Base-by-base conservation (phyloP, 2,888 invertebrate species). In the Pomacea canaliculata region DNA sequence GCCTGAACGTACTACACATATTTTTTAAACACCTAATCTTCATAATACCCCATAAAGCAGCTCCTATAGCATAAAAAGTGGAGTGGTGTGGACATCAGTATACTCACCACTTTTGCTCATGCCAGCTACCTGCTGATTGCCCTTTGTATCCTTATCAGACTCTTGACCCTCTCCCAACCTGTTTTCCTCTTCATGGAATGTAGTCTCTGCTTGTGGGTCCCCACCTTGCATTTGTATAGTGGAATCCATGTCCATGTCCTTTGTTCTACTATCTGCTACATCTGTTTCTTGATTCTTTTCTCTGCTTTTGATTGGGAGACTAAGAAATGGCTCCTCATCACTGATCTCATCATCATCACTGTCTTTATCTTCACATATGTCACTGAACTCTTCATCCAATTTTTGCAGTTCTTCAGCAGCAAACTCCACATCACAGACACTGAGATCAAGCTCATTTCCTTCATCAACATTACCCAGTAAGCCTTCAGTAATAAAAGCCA, bases 361-460 rank as follows among this genome's bases (percentile, higher is more conserved):
- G 62, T 72, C 77, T 59, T 73, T 70, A 51, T 71, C 80, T 60
- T 71, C 69, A 59, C 82, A 84, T 71, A 85, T 74, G 71, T 87
- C 85, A 27, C 83, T 83, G 80, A 88, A 88, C 72, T 88, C 87
- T 23, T 82, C 85, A 70, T 88, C 88, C 46, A 88, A 81, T 72
- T 84, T 78, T 19, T 83, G 73, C 51, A 88, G 78, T 37, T 87
- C 87, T 0, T 84, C 84, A 7, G 81, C 87, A 68, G 79, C 84
- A 23, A 88, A 79, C 68, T 85, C 82, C 7, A 87, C 83, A 23
- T 85, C 80, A 70, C 80, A 79, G 27, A 85, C n/a, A 49, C 82
- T 83, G 48, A 79, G 80, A 46, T 85, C 84, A 62, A 79, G 75
- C 60, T 83, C 84, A 48, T 74, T 76, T 2, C 78, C 81, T n/a